Evolutionary conservation across 2,113 vertebrate species (phyloP).

Genomic region (Bambusicola thoracicus): DNA sequence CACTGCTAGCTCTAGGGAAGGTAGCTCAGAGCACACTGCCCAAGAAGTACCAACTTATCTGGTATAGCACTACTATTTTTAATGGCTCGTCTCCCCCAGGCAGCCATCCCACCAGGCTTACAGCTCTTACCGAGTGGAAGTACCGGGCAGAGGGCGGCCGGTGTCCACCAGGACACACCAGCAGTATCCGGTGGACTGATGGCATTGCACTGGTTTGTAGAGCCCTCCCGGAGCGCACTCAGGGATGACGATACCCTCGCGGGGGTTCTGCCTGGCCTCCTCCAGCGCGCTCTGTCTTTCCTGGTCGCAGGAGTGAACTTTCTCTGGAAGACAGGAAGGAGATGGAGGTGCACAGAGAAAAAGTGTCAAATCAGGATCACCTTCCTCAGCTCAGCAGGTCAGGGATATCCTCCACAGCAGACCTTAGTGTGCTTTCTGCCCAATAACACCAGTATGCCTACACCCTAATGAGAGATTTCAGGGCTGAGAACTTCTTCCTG

Average conservation of each 20-base stretch:
- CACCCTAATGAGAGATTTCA: not conserved
- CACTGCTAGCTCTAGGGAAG: not conserved
- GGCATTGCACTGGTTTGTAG: conserved; percentile 95
- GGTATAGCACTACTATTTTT: not conserved
- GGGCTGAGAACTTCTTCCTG: not conserved
- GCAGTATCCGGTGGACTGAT: conserved; percentile 98
- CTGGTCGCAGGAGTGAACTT: conserved; percentile 96
- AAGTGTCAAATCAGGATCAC: not conserved
- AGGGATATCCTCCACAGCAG: not conserved
- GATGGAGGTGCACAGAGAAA: not conserved
- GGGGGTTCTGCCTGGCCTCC: conserved; percentile 88
- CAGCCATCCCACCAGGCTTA: not conserved
- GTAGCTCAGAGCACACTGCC: not conserved
- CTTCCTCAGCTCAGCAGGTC: not conserved
- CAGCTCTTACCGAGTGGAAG: conserved; percentile 90
- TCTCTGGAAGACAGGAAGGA: conserved; percentile 84
- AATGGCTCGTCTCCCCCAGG: not conserved
- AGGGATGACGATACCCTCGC: conserved; percentile 91
- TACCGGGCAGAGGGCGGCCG: conserved; percentile 93
- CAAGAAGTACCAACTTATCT: not conserved
- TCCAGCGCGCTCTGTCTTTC: conserved; percentile 93
- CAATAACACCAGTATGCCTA: not conserved
- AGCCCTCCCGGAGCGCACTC: conserved; percentile 92
- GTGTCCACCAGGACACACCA: conserved; percentile 98
- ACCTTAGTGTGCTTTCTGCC: not conserved